A percentile compares a stretch with the other conserved stretches of the same genome.
These are phyloP conservation scores for Myotis daubentonii DNA, from an alignment of 2,797 vertebrate genomes.

Conservation along the genomic window DNA sequence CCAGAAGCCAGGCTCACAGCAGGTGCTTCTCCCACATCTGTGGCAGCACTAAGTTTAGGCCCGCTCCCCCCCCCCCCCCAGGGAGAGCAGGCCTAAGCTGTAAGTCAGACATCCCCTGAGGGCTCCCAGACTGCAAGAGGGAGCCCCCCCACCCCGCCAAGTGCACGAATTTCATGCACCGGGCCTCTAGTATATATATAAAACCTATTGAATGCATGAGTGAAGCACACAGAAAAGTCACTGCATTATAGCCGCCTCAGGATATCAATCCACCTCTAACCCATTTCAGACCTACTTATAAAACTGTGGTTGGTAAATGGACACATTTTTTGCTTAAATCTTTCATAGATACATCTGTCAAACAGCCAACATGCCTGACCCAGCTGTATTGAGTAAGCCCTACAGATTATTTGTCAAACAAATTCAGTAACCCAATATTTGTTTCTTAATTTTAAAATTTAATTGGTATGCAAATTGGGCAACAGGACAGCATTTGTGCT, in stretches of 20 bases:
- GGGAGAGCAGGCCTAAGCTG: too few species aligned
- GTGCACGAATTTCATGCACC: too few species aligned
- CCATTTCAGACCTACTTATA: slow-evolving; percentile 82
- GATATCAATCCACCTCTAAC: slow-evolving; percentile 76
- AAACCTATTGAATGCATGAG: slow-evolving; percentile 22
- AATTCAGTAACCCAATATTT: slow-evolving; percentile 92
- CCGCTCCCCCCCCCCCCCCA: too few species aligned
- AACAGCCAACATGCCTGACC: slow-evolving; percentile 90
- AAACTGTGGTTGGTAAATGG: slow-evolving; percentile 87
- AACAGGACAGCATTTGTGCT: slow-evolving; percentile 89
- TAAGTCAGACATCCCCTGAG: too few species aligned
- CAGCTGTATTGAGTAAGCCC: slow-evolving; percentile 92
- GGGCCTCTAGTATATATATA: too few species aligned
- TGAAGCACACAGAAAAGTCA: background rate
- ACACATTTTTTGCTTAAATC: slow-evolving; percentile 89
- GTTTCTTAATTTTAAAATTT: slow-evolving; percentile 87
- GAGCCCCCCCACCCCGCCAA: too few species aligned
- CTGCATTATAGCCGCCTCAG: slow-evolving; percentile 17
- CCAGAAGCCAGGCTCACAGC: too few species aligned
- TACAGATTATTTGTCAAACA: slow-evolving; percentile 95
- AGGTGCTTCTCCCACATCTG: too few species aligned
- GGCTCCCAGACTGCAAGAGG: too few species aligned
- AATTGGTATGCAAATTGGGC: slow-evolving; percentile 89
- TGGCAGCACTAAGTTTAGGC: too few species aligned
- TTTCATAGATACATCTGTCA: slow-evolving; percentile 90